Base-by-base conservation (phyloP, 2,113 vertebrate species). In the Spizaetus ornatus region DNA sequence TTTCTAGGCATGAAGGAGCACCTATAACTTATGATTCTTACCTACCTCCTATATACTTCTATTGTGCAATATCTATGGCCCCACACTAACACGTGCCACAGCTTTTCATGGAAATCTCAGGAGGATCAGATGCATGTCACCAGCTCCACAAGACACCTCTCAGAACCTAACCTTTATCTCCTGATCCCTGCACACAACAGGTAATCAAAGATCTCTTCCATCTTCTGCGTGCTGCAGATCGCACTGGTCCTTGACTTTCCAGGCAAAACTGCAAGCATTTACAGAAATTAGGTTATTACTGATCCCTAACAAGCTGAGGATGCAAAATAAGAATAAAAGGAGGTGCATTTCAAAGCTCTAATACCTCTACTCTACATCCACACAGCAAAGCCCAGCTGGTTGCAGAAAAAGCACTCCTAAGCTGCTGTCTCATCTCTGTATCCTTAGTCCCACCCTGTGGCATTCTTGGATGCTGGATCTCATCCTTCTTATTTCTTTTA, bases 21-120 rank as follows among this genome's bases (percentile, higher is more conserved):
- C 9, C n/a, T 29, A 2, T 18, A 36, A 15, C 31, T 56, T 25
- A 32, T 0, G 9, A 32, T 66, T 70, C 52, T 76, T 40, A 26
- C 2, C 26, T 11, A 27, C 6, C 42, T 70, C 34, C 56, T 32
- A 6, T 3, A 23, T 38, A 11, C 36, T 83, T 61, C 40, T 52
- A 4, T 7, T 34, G 32, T 7, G 21, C 61, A 36, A 3, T 18
- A 23, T 18, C 50, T 50, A 7, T 10, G 26, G 34, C 36, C 31
- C 15, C 31, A 62, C 17, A 16, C 47, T 12, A 26, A 7, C 34
- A 13, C 0, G 0, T 18, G 17, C 27, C 47, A 16, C 14, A 20
- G n/a, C 42, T 81, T 77, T 61, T 67, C 42, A 40, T 9, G 21
- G 71, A 62, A 77, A 43, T 32, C 43, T 59, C 43, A 40, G n/a